A percentile compares a stretch with the other conserved stretches of the same genome.
Evolutionary conservation across 2,113 vertebrate genomes (phyloP).

Genomic region (Psilopogon haemacephalus): DNA sequence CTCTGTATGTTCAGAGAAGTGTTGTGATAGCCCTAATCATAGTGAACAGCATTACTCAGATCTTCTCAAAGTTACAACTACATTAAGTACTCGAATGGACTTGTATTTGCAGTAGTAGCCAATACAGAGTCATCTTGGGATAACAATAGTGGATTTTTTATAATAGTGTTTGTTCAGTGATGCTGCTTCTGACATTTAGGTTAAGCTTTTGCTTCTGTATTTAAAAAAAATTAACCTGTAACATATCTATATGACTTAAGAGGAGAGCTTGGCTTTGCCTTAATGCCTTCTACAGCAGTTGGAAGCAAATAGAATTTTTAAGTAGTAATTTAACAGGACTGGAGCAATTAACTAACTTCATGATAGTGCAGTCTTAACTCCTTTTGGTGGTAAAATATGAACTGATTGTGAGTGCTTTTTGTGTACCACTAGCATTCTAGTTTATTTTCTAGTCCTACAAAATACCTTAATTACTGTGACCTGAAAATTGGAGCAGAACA

Average conservation of each 20-base stretch:
- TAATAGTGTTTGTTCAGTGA: neutral
- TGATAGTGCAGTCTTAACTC: neutral
- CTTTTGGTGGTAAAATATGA: neutral
- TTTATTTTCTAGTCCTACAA: neutral
- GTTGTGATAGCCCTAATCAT: neutral
- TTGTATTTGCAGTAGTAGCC: neutral
- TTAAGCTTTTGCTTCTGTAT: neutral
- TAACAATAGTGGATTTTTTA: neutral
- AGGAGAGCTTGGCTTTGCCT: neutral
- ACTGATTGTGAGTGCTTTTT: neutral
- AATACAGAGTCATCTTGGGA: neutral
- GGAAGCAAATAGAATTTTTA: neutral
- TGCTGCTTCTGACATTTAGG: neutral
- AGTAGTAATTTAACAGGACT: neutral
- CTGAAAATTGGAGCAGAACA: neutral
- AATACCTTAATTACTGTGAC: neutral
- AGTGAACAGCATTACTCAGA: neutral
- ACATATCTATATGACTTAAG: neutral
- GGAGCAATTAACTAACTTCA: neutral
- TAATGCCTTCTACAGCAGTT: neutral
- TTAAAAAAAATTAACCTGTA: neutral
- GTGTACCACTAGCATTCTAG: neutral
- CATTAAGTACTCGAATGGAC: neutral
- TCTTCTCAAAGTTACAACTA: neutral
- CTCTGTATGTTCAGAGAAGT: neutral